phyloP scores from a whole-genome alignment of 2,797 vertebrate genomes.

The Todus mexicanus region DNA sequence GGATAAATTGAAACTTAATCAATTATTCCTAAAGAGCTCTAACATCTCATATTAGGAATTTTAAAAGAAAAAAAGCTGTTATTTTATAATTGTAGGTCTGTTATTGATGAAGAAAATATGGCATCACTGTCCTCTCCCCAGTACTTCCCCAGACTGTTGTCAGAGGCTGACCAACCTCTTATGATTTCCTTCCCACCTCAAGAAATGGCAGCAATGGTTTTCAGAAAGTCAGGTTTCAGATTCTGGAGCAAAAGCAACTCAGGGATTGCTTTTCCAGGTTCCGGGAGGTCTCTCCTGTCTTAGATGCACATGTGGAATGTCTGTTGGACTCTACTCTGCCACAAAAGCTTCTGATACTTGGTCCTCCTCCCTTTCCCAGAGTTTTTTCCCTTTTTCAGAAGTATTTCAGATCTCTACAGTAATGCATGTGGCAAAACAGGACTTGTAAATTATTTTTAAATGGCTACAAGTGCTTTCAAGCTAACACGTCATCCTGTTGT shows the following conservation, averaged over 20 bases:
- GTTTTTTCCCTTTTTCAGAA: neutral
- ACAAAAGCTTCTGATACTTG: neutral
- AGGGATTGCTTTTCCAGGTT: neutral
- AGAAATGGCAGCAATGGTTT: neutral
- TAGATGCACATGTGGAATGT: neutral
- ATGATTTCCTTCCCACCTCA: neutral
- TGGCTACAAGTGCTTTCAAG: neutral
- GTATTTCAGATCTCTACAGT: neutral
- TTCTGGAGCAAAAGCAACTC: neutral
- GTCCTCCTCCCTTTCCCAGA: too few species aligned
- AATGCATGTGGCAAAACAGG: neutral
- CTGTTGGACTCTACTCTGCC: neutral
- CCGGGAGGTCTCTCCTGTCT: neutral
- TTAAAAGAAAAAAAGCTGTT: neutral
- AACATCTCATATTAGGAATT: neutral
- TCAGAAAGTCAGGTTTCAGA: neutral
- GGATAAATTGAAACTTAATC: constrained; percentile 10
- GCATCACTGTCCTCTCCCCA: neutral
- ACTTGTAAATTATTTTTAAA: neutral
- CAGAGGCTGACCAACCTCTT: neutral
- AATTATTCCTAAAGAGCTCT: constrained; percentile 23
- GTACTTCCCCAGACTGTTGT: neutral
- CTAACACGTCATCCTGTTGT: neutral
- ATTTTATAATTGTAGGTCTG: neutral
- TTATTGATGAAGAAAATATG: neutral